A percentile compares a stretch with the other conserved stretches of the same genome.
phyloP scores from a whole-genome alignment of 2,113 vertebrate genomes.

The Lycocorax pyrrhopterus region DNA sequence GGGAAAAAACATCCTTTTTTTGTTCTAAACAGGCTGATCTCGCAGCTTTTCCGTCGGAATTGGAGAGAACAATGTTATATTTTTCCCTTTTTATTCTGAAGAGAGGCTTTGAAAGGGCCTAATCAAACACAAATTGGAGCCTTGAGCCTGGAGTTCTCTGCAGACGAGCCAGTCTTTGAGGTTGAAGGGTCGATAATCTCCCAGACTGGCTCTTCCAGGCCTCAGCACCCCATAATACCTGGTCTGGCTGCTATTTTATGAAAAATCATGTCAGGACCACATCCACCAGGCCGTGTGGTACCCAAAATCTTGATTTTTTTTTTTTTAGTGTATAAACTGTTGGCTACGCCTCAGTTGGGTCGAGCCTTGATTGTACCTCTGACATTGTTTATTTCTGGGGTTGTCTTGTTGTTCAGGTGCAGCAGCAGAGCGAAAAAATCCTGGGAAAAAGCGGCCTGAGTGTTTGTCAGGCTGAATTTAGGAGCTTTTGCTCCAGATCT shows the following conservation, averaged over 20 bases:
- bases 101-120: slow-evolving; percentile 29
- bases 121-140: neutral
- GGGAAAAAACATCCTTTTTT: neutral
- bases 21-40: neutral
- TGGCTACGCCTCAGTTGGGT: neutral
- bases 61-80: neutral
- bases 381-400: neutral
- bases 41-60: neutral
- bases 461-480: neutral
- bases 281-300: accelerated
- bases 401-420: neutral
- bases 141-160: neutral
- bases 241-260: accelerated
- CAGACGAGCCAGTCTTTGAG: neutral
- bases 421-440: neutral
- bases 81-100: neutral
- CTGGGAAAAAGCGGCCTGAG: neutral
- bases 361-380: too few species aligned
- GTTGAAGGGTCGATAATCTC: neutral
- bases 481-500: slow-evolving; percentile 5
- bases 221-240: neutral
- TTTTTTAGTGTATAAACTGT: accelerated
- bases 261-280: neutral
- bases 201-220: neutral
- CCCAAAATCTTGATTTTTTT: too few species aligned